phyloP scores from a whole-genome alignment of 92 coral and sea anemone genomes.

The Metridium senile region DNA sequence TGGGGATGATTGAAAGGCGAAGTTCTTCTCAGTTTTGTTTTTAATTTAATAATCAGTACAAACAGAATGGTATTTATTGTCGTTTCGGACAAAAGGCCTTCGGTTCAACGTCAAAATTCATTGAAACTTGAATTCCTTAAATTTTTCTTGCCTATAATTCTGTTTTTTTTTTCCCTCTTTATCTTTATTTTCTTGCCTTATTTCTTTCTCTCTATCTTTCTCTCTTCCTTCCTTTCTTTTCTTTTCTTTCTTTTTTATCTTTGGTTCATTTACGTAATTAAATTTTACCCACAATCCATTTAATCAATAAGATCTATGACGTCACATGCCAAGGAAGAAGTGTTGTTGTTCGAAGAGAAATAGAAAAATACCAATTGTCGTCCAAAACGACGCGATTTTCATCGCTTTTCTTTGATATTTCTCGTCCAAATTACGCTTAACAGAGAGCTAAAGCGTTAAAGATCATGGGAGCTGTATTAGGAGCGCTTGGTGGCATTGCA shows the following conservation, averaged over 20 bases:
- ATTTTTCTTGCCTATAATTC: no score
- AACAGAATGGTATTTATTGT: no score
- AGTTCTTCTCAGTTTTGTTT: background rate
- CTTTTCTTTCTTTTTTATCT: background rate
- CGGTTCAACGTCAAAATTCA: no score
- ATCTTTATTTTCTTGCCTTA: background rate
- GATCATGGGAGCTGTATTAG: slow-evolving; percentile 87
- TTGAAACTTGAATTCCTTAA: no score
- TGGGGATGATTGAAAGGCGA: background rate
- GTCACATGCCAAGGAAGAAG: slow-evolving; percentile 26
- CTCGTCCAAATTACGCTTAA: background rate
- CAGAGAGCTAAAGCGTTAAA: background rate
- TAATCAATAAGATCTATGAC: slow-evolving; percentile 9
- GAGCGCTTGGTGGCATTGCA: slow-evolving; percentile 87
- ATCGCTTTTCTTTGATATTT: background rate
- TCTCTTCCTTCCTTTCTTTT: background rate
- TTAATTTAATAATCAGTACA: background rate
- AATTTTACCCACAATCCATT: slow-evolving; percentile 11
- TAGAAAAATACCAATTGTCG: background rate
- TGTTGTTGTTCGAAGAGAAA: background rate
- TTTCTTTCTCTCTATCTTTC: background rate
- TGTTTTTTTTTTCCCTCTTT: background rate
- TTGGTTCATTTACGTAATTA: background rate
- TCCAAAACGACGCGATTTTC: background rate
- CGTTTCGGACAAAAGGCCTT: no score